These are phyloP conservation scores for Anthophora plumipes DNA, from an alignment of 2,888 invertebrate species.

Conservation along the genomic window DNA sequence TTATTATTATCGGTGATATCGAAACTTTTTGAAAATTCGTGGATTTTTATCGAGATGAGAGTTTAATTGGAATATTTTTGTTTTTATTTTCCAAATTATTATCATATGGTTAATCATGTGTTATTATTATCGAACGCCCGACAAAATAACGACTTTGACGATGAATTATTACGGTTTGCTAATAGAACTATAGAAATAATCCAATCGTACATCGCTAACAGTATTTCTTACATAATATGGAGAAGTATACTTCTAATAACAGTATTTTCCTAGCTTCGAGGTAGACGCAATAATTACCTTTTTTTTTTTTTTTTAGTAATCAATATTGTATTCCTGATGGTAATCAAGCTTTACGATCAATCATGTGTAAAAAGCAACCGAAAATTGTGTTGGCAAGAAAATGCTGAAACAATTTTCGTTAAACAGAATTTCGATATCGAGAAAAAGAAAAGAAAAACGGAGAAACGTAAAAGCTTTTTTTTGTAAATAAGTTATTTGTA, in stretches of 20 bases:
- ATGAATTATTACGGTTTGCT: slow-evolving; percentile 25
- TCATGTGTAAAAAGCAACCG: not conserved
- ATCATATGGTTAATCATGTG: slow-evolving; percentile 8
- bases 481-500: slow-evolving; percentile 42
- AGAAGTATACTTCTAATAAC: slow-evolving; percentile 52
- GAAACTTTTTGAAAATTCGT: slow-evolving; percentile 21
- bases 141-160: slow-evolving; percentile 12
- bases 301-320: slow-evolving; percentile 29
- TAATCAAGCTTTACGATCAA: slow-evolving; percentile 51
- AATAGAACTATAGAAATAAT: slow-evolving; percentile 49
- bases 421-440: slow-evolving; percentile 30
- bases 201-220: slow-evolving; percentile 61
- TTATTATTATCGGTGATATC: slow-evolving; percentile 24
- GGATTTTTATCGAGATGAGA: not conserved
- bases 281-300: slow-evolving; percentile 39
- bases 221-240: slow-evolving; percentile 56
- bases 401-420: slow-evolving; percentile 19
- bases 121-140: slow-evolving; percentile 9
- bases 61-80: not conserved
- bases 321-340: slow-evolving; percentile 44
- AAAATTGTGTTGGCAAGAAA: not conserved
- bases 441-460: slow-evolving; percentile 21
- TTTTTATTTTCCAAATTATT: not conserved
- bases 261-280: slow-evolving; percentile 58
- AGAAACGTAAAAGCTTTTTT: slow-evolving; percentile 59